A percentile compares a stretch with the other conserved stretches of the same genome.
phyloP scores from a whole-genome alignment of 2,113 vertebrate species.

The Orycteropus afer region DNA sequence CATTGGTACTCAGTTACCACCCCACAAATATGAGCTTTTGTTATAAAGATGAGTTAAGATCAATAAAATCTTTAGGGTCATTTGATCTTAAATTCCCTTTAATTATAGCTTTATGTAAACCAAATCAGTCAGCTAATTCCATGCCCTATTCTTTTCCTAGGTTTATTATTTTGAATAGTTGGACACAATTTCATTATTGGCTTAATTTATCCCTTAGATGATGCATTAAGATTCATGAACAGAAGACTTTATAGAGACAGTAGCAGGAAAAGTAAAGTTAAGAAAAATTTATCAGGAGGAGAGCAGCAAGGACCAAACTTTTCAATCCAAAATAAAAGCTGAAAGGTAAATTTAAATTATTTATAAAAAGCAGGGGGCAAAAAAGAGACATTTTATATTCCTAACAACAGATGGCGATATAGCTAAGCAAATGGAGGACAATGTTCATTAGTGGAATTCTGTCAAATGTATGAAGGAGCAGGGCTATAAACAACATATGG shows the following conservation, averaged over 20 bases:
- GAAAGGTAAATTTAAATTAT: conserved; percentile 36
- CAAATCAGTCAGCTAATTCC: neutral
- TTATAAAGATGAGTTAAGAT: neutral
- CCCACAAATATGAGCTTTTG: neutral
- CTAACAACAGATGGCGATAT: conserved; percentile 86
- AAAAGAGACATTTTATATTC: conserved; percentile 12
- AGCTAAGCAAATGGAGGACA: conserved; percentile 84
- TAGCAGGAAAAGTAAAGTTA: neutral
- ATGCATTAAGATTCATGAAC: neutral
- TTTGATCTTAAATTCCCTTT: neutral
- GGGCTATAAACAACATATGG: conserved; percentile 70
- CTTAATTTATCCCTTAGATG: conserved; percentile 23
- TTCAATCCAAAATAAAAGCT: neutral
- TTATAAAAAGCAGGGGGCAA: neutral
- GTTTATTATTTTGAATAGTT: neutral
- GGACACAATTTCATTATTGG: neutral
- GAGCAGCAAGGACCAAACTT: neutral
- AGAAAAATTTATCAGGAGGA: neutral
- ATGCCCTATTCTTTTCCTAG: neutral
- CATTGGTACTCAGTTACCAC: neutral
- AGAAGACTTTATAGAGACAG: neutral
- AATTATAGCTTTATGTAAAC: neutral
- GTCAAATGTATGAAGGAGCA: conserved; percentile 40
- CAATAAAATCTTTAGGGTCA: neutral
- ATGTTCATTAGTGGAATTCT: neutral